phyloP scores from a whole-genome alignment of 2,113 vertebrate genomes.

The Montifringilla adamsi region DNA sequence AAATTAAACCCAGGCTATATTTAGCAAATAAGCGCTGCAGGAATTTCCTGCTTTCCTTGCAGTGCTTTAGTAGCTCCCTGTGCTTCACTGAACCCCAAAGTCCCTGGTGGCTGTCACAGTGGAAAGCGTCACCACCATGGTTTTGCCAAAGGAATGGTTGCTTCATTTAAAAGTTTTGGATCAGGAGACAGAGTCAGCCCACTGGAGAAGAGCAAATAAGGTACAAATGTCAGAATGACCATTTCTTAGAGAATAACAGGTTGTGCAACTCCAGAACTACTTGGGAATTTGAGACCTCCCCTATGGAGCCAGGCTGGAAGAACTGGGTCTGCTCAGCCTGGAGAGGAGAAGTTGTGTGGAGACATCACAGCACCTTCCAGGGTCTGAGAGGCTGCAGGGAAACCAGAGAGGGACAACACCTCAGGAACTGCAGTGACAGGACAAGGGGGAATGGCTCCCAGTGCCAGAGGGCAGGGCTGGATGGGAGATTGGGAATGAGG shows the following conservation, averaged over 20 bases:
- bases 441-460: not conserved
- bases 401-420: not conserved
- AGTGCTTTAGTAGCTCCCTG: not conserved
- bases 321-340: not conserved
- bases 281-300: not conserved
- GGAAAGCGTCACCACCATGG: not conserved
- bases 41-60: not conserved
- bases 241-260: not conserved
- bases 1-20: not conserved
- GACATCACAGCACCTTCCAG: not conserved
- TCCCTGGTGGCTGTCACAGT: not conserved
- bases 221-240: not conserved
- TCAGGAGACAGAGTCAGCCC: not conserved
- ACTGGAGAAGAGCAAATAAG: not conserved
- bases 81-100: not conserved
- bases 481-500: accelerated
- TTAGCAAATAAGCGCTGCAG: not conserved
- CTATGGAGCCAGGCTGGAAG: not conserved
- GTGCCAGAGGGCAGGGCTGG: not conserved
- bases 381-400: not conserved
- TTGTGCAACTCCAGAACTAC: not conserved
- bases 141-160: not conserved
- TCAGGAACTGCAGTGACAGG: accelerated
- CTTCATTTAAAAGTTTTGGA: not conserved
- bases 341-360: not conserved